Evolutionary conservation across 2,888 invertebrate species (phyloP).

Genomic region (Acanthoscelides obtectus): DNA sequence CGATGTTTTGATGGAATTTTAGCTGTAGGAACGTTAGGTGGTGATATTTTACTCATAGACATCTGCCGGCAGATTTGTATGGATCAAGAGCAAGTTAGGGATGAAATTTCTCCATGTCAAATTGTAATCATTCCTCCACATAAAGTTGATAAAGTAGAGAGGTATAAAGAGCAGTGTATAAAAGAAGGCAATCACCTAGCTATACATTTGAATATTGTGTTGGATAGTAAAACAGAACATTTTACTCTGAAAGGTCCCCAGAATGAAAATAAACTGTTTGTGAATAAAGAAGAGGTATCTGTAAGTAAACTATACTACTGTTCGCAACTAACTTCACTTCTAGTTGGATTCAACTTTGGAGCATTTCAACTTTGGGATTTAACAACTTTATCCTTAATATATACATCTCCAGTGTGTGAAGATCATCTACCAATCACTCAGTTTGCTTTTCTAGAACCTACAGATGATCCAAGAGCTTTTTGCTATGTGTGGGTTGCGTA

Average conservation of each 20-base stretch:
- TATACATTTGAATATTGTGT: slow-evolving; percentile 47
- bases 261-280: slow-evolving; percentile 52
- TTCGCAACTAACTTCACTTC: slow-evolving; percentile 62
- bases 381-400: slow-evolving; percentile 51
- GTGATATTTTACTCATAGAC: slow-evolving; percentile 69
- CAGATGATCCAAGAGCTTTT: slow-evolving; percentile 88
- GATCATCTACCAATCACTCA: slow-evolving; percentile 58
- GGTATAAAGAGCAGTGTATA: slow-evolving; percentile 51
- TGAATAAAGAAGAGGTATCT: slow-evolving; percentile 54
- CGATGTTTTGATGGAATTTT: slow-evolving; percentile 64
- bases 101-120: slow-evolving; percentile 53
- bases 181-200: slow-evolving; percentile 55
- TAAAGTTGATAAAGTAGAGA: slow-evolving; percentile 49
- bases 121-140: slow-evolving; percentile 50
- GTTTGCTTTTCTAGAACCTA: slow-evolving; percentile 71
- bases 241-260: slow-evolving; percentile 57
- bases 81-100: slow-evolving; percentile 41
- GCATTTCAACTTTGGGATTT: slow-evolving; percentile 70
- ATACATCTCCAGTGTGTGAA: slow-evolving; percentile 57
- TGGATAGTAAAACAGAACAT: slow-evolving; percentile 37
- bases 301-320: slow-evolving; percentile 64
- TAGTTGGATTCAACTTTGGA: slow-evolving; percentile 72
- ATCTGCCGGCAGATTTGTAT: slow-evolving; percentile 59
- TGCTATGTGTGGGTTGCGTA: slow-evolving; percentile 82
- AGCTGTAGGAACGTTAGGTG: slow-evolving; percentile 68